Percentiles rank a stretch among this genome's conserved stretches.
Conservation (phyloP, 2,797 vertebrate genomes). For the Oceanodroma leucorhoa region DNA sequence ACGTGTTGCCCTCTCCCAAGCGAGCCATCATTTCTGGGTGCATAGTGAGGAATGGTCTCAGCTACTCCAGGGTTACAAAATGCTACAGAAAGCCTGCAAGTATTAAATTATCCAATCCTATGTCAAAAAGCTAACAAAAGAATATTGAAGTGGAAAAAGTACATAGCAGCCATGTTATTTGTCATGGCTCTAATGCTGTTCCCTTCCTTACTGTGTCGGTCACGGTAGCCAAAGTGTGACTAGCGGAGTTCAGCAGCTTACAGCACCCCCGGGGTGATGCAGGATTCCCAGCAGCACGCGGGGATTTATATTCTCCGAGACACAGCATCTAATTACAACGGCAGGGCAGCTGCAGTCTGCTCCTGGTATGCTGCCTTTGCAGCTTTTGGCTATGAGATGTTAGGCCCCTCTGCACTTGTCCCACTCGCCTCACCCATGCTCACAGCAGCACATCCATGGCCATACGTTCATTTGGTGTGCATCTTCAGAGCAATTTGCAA, state of each 20-base stretch:
- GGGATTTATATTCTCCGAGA: background rate
- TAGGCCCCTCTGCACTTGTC: background rate
- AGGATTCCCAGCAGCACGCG: background rate
- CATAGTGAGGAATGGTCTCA: constrained; percentile 38
- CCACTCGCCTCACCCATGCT: background rate
- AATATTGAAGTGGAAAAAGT: constrained; percentile 31
- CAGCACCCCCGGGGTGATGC: background rate
- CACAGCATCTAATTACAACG: background rate
- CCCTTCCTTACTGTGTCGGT: background rate
- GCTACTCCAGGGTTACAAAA: constrained; percentile 50
- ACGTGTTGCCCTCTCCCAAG: background rate
- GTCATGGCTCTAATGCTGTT: background rate
- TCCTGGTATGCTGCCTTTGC: background rate
- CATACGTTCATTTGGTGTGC: background rate
- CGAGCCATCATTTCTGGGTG: background rate
- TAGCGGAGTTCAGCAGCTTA: background rate
- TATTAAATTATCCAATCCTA: constrained; percentile 24
- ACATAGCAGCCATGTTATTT: background rate
- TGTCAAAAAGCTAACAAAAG: constrained; percentile 1
- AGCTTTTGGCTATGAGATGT: background rate
- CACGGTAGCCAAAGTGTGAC: background rate
- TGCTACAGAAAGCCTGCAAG: constrained; percentile 55
- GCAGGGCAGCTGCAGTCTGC: background rate
- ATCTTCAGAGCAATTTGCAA: background rate
- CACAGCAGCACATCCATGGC: background rate